Evolutionary conservation across 30 jellyfish, hydroid and myxozoan species (phyloP).

Genomic region (Pelagia noctiluca): DNA sequence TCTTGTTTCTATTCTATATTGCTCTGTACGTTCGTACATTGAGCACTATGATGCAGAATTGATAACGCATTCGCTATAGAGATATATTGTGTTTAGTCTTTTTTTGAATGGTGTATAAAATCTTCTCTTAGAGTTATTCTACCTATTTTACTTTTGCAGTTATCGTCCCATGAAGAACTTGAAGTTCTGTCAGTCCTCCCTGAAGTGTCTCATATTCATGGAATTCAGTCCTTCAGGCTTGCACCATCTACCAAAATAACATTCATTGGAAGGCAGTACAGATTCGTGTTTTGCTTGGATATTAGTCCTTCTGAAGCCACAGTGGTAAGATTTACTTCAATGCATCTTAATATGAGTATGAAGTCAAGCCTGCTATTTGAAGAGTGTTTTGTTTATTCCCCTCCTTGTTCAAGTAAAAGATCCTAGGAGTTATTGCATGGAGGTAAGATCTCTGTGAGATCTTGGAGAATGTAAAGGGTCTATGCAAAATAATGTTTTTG

Average conservation of each 20-base stretch:
- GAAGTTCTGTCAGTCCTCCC: conserved; percentile 94
- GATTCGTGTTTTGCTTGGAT: conserved; percentile 94
- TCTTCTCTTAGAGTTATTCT: too few relatives aligned
- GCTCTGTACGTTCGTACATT: too few relatives aligned
- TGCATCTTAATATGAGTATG: neutral
- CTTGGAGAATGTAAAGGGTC: too few relatives aligned
- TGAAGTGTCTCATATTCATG: conserved; percentile 50
- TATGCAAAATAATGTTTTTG: too few relatives aligned
- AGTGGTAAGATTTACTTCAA: conserved; percentile 72
- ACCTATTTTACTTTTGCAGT: conserved; percentile 29
- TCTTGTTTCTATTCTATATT: too few relatives aligned
- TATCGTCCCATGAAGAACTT: conserved; percentile 75
- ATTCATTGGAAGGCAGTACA: conserved; percentile 93
- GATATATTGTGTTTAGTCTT: too few relatives aligned
- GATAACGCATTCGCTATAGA: too few relatives aligned
- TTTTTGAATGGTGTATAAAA: too few relatives aligned
- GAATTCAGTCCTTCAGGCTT: conserved; percentile 62
- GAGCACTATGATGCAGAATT: too few relatives aligned
- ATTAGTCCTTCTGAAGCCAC: conserved; percentile 93
- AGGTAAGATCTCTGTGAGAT: too few relatives aligned
- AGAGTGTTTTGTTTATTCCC: neutral
- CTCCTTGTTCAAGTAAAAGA: too few relatives aligned
- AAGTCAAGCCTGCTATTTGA: neutral
- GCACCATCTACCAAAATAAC: conserved; percentile 89
- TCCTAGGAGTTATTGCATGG: too few relatives aligned